A percentile compares a stretch with the other conserved stretches of the same genome.
Conservation (phyloP, 92 coral and sea anemone genomes). For the Bergia puertoricense region DNA sequence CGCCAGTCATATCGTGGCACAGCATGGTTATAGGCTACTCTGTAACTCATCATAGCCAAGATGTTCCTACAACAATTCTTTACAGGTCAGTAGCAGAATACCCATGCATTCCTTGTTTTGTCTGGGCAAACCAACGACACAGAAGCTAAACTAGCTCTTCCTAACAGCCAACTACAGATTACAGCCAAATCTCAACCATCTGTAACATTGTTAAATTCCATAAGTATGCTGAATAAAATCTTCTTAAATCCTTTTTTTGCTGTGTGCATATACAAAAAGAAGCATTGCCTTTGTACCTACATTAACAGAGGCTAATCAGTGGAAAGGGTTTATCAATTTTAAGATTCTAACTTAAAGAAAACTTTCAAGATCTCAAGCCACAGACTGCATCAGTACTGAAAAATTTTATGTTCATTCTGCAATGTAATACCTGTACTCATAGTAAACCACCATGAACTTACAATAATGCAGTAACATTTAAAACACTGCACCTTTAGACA, state of each 20-base stretch:
- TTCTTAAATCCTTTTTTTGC: not conserved
- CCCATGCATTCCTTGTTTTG: slow-evolving; percentile 63
- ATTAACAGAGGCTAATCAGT: too few relatives aligned
- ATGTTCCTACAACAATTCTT: slow-evolving; percentile 71
- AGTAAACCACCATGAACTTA: too few relatives aligned
- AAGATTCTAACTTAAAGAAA: not conserved
- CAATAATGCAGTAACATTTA: not conserved
- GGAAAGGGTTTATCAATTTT: not conserved
- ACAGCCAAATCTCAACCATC: not conserved
- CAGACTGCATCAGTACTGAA: not conserved
- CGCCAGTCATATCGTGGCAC: slow-evolving; percentile 43
- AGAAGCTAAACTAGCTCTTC: slow-evolving; percentile 26
- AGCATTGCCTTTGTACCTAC: not conserved
- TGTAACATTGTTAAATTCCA: not conserved
- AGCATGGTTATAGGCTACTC: slow-evolving; percentile 37
- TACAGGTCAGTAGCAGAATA: slow-evolving; percentile 98
- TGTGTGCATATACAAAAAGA: not conserved
- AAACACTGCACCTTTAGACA: not conserved
- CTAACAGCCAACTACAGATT: not conserved
- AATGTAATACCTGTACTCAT: not conserved
- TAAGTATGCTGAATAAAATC: not conserved
- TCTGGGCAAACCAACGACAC: not conserved
- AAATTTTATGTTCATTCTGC: not conserved
- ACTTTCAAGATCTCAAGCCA: not conserved
- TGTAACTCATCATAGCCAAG: slow-evolving; percentile 51